These are phyloP conservation scores for Drosophila triauraria DNA, from an alignment of 1,140 invertebrate species.

Conservation along the genomic window DNA sequence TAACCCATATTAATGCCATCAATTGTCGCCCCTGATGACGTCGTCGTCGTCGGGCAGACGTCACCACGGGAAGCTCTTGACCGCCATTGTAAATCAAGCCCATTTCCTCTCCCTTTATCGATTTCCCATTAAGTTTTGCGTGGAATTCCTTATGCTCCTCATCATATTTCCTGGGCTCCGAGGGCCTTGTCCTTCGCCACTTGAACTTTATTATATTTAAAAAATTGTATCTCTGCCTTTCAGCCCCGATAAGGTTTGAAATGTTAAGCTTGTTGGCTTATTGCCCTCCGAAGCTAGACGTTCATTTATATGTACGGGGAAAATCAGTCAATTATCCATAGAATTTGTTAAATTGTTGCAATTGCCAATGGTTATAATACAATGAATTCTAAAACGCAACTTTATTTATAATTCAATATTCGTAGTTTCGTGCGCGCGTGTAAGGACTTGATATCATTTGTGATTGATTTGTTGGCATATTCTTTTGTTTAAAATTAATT, in stretches of 20 bases:
- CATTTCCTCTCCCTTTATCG: constrained; percentile 47
- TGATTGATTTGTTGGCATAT: neutral
- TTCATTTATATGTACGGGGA: constrained; percentile 12
- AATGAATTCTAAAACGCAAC: constrained; percentile 22
- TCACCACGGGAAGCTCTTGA: constrained; percentile 13
- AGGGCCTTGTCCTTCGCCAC: neutral
- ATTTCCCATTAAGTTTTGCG: constrained; percentile 78
- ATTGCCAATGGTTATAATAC: neutral
- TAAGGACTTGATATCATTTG: neutral
- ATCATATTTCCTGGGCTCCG: constrained; percentile 20
- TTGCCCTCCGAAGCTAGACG: constrained; percentile 14
- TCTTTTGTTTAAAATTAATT: neutral
- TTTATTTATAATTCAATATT: constrained; percentile 14
- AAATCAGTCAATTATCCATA: neutral
- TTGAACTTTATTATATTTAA: constrained; percentile 26
- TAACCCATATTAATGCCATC: constrained; percentile 25
- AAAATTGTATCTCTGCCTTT: constrained; percentile 14
- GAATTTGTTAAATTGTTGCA: constrained; percentile 29
- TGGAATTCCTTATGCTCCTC: constrained; percentile 63
- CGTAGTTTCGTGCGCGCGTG: neutral
- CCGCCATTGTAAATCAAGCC: constrained; percentile 40
- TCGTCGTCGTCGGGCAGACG: constrained; percentile 28
- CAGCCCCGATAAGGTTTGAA: constrained; percentile 9
- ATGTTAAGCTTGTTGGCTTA: neutral
- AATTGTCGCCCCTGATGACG: constrained; percentile 15